These are phyloP conservation scores for Scalopus aquaticus DNA, from an alignment of 2,113 vertebrate genomes.

Conservation along the genomic window DNA sequence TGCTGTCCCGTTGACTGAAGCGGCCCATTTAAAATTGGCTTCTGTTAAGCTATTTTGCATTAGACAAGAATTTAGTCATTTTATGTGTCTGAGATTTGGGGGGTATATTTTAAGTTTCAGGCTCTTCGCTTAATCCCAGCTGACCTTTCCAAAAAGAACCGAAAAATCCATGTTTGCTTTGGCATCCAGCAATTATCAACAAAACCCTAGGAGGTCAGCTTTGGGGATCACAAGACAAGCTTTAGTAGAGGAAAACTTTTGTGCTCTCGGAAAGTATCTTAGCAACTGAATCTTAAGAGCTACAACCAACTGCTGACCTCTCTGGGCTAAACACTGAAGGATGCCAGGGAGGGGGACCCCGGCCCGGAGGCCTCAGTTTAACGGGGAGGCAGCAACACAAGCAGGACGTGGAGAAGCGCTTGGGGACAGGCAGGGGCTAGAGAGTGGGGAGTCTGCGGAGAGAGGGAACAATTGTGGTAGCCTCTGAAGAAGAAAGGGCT, in stretches of 20 bases:
- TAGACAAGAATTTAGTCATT: slow-evolving; percentile 2
- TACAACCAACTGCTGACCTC: not conserved
- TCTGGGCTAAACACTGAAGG: not conserved
- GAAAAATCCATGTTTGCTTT: not conserved
- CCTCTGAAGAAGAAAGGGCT: too few species aligned
- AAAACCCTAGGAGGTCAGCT: slow-evolving; percentile 7
- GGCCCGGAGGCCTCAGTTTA: not conserved
- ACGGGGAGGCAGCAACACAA: not conserved
- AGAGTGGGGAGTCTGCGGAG: not conserved
- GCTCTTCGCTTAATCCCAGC: not conserved
- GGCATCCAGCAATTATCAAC: not conserved
- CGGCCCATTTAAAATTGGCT: not conserved
- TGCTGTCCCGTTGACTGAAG: not conserved
- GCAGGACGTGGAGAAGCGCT: accelerated
- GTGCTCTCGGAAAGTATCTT: slow-evolving; percentile 16
- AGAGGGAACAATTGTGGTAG: not conserved
- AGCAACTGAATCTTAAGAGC: slow-evolving; percentile 28
- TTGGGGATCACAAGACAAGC: not conserved
- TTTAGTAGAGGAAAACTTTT: not conserved
- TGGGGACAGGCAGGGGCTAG: not conserved
- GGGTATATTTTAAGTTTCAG: not conserved
- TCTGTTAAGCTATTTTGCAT: not conserved
- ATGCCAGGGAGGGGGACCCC: not conserved
- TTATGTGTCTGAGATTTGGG: not conserved
- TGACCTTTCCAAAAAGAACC: slow-evolving; percentile 41